A percentile compares a stretch with the other conserved stretches of the same genome.
Conservation (phyloP, 1,140 invertebrate species). For the Cyrtorhinus lividipennis region DNA sequence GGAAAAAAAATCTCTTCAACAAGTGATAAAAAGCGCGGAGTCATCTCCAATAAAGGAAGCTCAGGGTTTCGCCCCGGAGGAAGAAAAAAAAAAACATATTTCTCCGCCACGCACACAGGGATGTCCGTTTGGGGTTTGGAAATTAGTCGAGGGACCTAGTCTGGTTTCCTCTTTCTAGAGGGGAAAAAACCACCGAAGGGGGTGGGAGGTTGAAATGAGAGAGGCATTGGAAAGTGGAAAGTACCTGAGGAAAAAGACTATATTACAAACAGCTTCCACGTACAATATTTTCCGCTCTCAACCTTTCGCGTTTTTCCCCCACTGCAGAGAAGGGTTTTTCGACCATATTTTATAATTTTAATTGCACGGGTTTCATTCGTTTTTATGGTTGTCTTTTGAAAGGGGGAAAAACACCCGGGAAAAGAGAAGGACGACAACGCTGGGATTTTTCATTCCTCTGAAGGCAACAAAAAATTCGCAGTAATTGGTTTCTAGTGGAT, state of each 20-base stretch:
- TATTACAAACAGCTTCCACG: slow-evolving; percentile 2
- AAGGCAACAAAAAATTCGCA: background rate
- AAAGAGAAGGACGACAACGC: too few relatives aligned
- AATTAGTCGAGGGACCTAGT: slow-evolving; percentile 1
- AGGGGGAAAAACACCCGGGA: too few relatives aligned
- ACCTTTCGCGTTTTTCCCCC: background rate
- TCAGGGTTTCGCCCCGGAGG: too few relatives aligned
- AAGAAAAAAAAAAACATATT: background rate
- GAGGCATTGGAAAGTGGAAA: background rate
- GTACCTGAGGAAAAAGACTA: background rate
- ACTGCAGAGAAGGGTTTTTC: background rate
- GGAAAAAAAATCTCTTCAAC: too few relatives aligned
- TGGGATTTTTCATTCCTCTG: background rate
- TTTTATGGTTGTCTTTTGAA: background rate
- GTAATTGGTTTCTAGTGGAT: background rate
- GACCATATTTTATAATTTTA: background rate
- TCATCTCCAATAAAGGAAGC: too few relatives aligned
- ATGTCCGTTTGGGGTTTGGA: slow-evolving; percentile 2
- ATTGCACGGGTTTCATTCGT: background rate
- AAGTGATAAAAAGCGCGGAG: too few relatives aligned
- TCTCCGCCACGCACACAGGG: background rate
- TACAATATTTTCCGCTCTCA: slow-evolving; percentile 2
- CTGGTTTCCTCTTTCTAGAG: background rate
- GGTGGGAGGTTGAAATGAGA: too few relatives aligned
- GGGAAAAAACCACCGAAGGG: too few relatives aligned